Percentiles rank a stretch among this genome's conserved stretches.
phyloP scores from a whole-genome alignment of 2,888 invertebrate species.

The Chromoteleia sp. region DNA sequence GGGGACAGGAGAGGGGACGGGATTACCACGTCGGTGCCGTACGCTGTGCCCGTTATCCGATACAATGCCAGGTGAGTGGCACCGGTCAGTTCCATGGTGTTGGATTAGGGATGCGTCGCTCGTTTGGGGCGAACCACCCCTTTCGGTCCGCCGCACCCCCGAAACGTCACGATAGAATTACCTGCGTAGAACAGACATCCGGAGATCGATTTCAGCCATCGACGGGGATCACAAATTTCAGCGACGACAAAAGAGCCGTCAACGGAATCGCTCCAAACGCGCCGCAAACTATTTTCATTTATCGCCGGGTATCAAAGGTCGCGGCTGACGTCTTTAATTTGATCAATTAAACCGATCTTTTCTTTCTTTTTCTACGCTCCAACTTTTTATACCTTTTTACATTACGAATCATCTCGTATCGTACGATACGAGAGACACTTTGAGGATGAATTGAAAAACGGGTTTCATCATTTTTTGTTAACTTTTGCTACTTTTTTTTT shows the following conservation, averaged over 20 bases:
- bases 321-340: conserved; percentile 5
- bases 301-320: conserved; percentile 26
- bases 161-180: conserved; percentile 69
- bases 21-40: conserved; percentile 77
- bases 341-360: not conserved
- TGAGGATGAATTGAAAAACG: too few species aligned
- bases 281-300: conserved; percentile 51
- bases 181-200: conserved; percentile 62
- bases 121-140: conserved; percentile 79
- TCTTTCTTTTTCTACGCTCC: too few species aligned
- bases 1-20: conserved; percentile 71
- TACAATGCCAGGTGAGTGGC: conserved; percentile 82
- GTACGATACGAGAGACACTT: too few species aligned
- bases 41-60: conserved; percentile 80
- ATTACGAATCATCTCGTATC: too few species aligned
- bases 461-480: too few species aligned
- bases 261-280: conserved; percentile 39
- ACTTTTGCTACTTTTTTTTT: too few species aligned
- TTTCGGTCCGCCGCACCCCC: conserved; percentile 54
- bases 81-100: conserved; percentile 80
- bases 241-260: conserved; percentile 57
- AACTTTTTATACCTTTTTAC: too few species aligned
- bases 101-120: conserved; percentile 83
- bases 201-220: conserved; percentile 65
- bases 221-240: conserved; percentile 58